phyloP scores from a whole-genome alignment of 2,113 vertebrate genomes.

The Halcyon malimbica region DNA sequence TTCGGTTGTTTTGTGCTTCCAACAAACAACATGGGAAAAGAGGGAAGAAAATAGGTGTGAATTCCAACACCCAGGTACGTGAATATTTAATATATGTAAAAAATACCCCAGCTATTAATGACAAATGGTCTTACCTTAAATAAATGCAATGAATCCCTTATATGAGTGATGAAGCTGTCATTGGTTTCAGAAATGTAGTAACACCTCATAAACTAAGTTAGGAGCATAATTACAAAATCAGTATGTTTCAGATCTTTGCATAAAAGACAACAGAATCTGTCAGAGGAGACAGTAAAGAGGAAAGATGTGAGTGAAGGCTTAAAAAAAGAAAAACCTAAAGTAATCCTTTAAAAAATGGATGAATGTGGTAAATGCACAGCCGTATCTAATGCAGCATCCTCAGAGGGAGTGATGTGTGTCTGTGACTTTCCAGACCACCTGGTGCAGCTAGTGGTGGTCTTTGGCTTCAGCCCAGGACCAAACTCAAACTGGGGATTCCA shows the following conservation, averaged over 20 bases:
- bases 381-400: background rate
- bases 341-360: background rate
- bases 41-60: no score
- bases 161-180: background rate
- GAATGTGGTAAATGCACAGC: background rate
- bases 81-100: background rate
- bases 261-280: background rate
- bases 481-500: background rate
- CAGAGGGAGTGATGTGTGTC: background rate
- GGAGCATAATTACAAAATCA: background rate
- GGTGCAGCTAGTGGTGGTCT: background rate
- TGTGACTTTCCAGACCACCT: background rate
- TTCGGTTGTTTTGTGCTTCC: no score
- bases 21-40: no score
- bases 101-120: background rate
- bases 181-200: background rate
- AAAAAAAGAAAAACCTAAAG: fast-evolving
- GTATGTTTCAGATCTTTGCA: background rate
- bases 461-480: background rate
- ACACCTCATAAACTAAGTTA: background rate
- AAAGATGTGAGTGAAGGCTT: background rate
- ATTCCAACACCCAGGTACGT: background rate
- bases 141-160: background rate
- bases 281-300: background rate
- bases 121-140: background rate